Evolutionary conservation across 2,888 invertebrate genomes (phyloP), one percentile per base, ranked within the genome.

Genomic region (Drosophila falleni): DNA sequence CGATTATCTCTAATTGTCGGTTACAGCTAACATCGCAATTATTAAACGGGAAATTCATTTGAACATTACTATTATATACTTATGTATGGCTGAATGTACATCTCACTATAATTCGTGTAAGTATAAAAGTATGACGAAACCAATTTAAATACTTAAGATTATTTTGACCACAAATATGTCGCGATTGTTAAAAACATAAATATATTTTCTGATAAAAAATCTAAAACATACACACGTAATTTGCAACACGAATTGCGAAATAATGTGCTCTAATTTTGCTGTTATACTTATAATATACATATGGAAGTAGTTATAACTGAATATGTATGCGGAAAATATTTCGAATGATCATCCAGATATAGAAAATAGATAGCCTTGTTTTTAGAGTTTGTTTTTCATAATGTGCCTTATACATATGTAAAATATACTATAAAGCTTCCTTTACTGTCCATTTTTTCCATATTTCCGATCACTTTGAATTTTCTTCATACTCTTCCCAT

Each of bases 1-100:
- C n/a, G 50, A 55, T 59, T 37, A 60, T 41, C 31, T 41, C 35
- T 49, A 60, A 67, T 59, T 61, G 19, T 5, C n/a, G 13, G 5
- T 15, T 9, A 11, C 19, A 33, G 9, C 33, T 6, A 23, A 31
- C 2, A 29, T 16, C 15, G 26, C 3, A 49, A 54, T 39, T 70
- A 53, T 58, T 10, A n/a, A 33, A 19, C 9, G 11, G n/a, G 11
- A 35, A 58, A 11, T 33, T 26, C 3, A 19, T 11, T 41, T 11
- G 13, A 4, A 26, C 2, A 13, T 31, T 49, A 42, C 29, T 47
- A 10, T 47, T 13, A 6, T 33, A 46, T 29, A n/a, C 19, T 23
- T 13, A 44, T 44, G 44, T 23, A 19, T 23, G 33, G 1, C 19
- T 19, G 19, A 19, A 31, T 31, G 9, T 9, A 31, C 31, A 31